Base-by-base conservation (phyloP, 2,888 invertebrate species). In the Tachystola acroxantha region DNA sequence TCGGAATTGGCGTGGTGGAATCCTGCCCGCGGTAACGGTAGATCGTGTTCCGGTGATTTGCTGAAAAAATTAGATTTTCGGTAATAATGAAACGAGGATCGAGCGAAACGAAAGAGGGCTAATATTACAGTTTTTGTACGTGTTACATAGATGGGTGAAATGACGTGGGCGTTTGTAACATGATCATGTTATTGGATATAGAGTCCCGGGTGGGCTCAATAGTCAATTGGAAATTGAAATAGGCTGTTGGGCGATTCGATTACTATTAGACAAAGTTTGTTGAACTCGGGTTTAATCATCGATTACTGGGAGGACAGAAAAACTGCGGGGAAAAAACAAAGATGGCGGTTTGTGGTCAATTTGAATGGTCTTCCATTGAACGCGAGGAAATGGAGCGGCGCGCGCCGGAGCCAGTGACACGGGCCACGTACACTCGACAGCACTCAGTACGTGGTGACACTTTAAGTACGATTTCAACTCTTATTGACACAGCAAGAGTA, bases 301-400 rank as follows among this genome's bases (percentile, higher is more conserved):
- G 56, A 67, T 71, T 61, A 69, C 65, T 62, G 64, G 64, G 65
- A 57, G 59, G 62, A 62, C 55, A 57, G 64, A 68, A 68, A 68
- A 66, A 24, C 24, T 7, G n/a, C 51, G 51, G 56, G 48, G 50
- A 68, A 74, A 75, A 76, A 77, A 65, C 53, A 62, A 62, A 69
- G 64, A 69, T 70, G 63, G 65, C 56, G 54, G 57, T 59, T 56
- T 58, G 63, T 44, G 60, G 60, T 58, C 61, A 64, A 78, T 81
- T 78, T 76, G 65, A 70, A 72, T 72, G 64, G 58, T 60, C 49
- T 52, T 60, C 58, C 70, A 79, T 74, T 75, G 68, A 78, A 57
- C 47, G 57, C 47, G 50, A 53, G 58, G 67, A 75, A 77, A 60
- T 77, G 66, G 69, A 76, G 74, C 76, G 72, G 53, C 53, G 57